Evolutionary conservation across 2,888 invertebrate genomes (phyloP).

Genomic region (Tenthredo mesomela): DNA sequence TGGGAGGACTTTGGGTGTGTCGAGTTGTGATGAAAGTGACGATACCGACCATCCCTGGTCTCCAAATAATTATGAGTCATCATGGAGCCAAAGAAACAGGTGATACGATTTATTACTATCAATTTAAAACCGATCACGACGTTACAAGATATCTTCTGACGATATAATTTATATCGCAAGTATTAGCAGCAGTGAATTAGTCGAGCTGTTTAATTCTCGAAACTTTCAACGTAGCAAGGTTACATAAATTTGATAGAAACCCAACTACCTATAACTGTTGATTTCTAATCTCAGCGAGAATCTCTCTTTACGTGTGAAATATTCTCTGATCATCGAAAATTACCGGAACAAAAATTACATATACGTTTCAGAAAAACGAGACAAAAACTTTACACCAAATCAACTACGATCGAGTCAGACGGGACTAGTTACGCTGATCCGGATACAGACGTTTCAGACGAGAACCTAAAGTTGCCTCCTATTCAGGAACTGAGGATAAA

Average conservation of each 20-base stretch:
- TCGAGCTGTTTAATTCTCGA: neutral
- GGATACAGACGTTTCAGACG: neutral
- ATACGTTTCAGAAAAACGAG: conserved; percentile 1
- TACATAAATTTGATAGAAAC: conserved; percentile 39
- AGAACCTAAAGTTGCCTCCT: neutral
- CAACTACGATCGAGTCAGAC: conserved; percentile 58
- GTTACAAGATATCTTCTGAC: neutral
- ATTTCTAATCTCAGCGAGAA: conserved; percentile 22
- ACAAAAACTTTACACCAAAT: neutral
- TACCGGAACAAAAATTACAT: neutral
- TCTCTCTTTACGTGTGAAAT: neutral
- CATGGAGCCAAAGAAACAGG: neutral
- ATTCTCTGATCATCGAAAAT: neutral
- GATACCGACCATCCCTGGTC: neutral
- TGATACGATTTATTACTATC: conserved; percentile 34
- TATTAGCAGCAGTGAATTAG: conserved; percentile 11
- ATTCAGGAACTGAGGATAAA: neutral
- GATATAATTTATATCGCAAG: neutral
- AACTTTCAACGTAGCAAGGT: conserved; percentile 8
- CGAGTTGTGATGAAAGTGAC: conserved; percentile 15
- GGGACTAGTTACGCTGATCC: conserved; percentile 53
- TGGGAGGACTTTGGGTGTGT: neutral
- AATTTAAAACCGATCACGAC: neutral
- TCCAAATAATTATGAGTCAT: neutral
- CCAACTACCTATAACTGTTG: conserved; percentile 16